Conservation (phyloP, 2,113 vertebrate genomes). For the Bostrychus sinensis region DNA sequence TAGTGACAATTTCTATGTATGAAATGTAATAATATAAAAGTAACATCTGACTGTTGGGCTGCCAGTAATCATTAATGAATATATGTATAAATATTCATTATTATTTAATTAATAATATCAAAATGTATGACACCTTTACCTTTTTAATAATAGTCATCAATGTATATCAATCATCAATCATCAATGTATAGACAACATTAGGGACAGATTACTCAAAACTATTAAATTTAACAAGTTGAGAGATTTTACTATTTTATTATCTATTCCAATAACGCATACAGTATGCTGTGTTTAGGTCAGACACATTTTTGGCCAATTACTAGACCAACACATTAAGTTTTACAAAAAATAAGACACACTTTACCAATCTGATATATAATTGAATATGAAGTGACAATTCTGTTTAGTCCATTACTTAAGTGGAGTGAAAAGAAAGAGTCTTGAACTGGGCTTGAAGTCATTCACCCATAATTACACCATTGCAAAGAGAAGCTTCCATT, state of each 20-base stretch:
- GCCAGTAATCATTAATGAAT: background rate
- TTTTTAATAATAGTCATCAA: background rate
- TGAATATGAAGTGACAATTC: background rate
- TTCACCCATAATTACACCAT: background rate
- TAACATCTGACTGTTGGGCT: slow-evolving; percentile 7
- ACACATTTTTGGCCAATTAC: background rate
- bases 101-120: too few relatives aligned
- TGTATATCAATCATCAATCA: too few relatives aligned
- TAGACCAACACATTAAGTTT: background rate
- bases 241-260: background rate
- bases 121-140: background rate
- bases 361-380: background rate
- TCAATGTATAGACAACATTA: too few relatives aligned
- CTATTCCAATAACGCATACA: background rate
- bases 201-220: background rate
- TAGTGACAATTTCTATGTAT: slow-evolving; percentile 2
- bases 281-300: too few relatives aligned
- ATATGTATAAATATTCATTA: background rate
- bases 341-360: background rate
- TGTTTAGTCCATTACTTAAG: background rate
- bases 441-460: background rate
- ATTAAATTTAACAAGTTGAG: background rate
- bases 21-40: background rate
- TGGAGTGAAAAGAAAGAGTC: background rate
- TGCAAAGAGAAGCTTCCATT: background rate